Conservation (phyloP, 2,888 invertebrate species). For the Eupeodes latifasciatus region DNA sequence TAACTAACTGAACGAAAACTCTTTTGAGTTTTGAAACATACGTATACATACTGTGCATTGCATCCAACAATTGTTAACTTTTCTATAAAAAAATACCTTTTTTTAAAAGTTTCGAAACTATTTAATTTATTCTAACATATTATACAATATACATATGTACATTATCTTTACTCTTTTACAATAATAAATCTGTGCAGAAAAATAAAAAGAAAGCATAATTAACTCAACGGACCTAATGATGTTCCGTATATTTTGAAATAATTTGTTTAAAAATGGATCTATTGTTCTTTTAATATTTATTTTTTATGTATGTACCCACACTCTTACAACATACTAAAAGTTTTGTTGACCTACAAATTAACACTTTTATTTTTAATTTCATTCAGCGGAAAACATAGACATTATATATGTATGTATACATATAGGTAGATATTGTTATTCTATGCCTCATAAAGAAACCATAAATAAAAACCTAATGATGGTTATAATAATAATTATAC, state of each 20-base stretch:
- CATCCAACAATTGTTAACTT: no score
- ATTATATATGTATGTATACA: no score
- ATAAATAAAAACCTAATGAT: not conserved
- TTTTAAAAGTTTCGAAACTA: no score
- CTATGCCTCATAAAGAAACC: not conserved
- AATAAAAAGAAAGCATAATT: not conserved
- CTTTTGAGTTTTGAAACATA: no score
- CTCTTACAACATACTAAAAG: not conserved
- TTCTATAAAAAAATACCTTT: no score
- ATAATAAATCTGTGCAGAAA: not conserved
- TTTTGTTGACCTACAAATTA: slow-evolving; percentile 19
- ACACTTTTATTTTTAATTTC: slow-evolving; percentile 9
- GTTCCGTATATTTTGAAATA: not conserved
- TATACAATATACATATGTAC: no score
- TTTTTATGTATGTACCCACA: not conserved
- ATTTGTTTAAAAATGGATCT: not conserved
- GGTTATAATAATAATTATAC: not conserved
- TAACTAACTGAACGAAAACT: no score
- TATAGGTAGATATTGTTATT: no score
- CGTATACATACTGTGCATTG: no score
- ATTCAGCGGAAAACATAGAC: not conserved
- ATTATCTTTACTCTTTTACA: not conserved
- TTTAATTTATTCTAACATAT: no score
- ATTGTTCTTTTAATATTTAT: not conserved
- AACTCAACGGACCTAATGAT: not conserved